Base-by-base conservation (phyloP, 2,113 vertebrate species). In the Dendrocopos noguchii region DNA sequence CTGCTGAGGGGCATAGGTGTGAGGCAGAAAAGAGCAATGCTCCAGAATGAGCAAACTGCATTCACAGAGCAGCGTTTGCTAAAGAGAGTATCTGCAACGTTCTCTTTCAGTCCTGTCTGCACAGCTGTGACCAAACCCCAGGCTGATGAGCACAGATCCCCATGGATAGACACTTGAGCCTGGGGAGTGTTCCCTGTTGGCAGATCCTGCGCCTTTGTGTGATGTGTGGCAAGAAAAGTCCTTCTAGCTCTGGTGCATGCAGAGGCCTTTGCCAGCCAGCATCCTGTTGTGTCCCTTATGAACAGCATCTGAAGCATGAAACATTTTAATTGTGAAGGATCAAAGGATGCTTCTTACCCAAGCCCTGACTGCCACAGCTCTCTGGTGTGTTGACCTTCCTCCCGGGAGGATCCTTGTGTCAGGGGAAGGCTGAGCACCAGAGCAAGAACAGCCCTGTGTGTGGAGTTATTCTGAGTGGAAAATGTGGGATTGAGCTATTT, bases 341-440 rank as follows among this genome's bases (percentile, higher is more conserved):
- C 34, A 78, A 90, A 91, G 91, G 68, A 80, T 90, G 50, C 46
- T 75, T 68, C 50, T 88, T 88, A 88, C 71, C 82, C 92, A 61
- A 86, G 24, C 44, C 34, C 47, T 67, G 28, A 6, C 60, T 88
- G 24, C 53, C 85, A 75, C 73, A 90, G 34, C n/a, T 74, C 82
- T 85, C 64, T 87, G 91, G 79, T 44, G 83, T 71, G 68, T 85
- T 80, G 36, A 72, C 65, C 53, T 65, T 84, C 77, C 91, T 93
- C 68, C 65, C 74, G 78, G 91, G 91, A 94, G 44, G 72, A 50
- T 55, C 3, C 2, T 74, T 65, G 18, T 80, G 61, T 78, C 87
- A 85, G 75, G 53, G 4, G 47, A 89, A 24, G 47, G 2, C 76
- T 66, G 19, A 22, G 60, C 87, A 52, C 47, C 80, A 8, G 4